Percentiles rank a stretch among this genome's conserved stretches.
Conservation (phyloP, 2,888 invertebrate genomes). For the Cosmopolites sordidus region DNA sequence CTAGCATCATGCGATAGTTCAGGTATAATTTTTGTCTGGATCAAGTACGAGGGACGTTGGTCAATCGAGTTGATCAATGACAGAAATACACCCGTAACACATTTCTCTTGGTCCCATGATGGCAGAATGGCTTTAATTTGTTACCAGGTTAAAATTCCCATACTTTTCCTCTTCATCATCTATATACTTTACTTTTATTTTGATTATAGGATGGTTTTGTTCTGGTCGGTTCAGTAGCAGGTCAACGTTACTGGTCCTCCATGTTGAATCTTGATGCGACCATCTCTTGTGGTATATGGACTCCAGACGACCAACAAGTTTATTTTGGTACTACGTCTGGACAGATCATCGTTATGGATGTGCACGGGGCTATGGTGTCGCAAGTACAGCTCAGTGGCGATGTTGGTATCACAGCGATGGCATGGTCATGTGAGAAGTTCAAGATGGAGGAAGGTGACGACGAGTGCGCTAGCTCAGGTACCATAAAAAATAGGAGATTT, state of each 20-base stretch:
- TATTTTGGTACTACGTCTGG: conserved; percentile 94
- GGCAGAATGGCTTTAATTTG: conserved; percentile 98
- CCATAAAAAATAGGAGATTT: conserved; percentile 26
- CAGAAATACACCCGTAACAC: conserved; percentile 92
- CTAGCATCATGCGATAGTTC: conserved; percentile 95
- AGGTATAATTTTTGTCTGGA: conserved; percentile 99
- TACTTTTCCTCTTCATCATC: background rate
- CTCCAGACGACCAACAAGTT: conserved; percentile 95
- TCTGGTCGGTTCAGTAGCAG: conserved; percentile 93
- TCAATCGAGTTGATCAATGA: conserved; percentile 99
- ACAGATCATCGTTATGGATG: conserved; percentile 94
- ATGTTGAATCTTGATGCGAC: conserved; percentile 91
- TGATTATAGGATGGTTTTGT: conserved; percentile 87
- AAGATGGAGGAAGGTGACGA: conserved; percentile 95
- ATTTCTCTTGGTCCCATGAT: conserved; percentile 98
- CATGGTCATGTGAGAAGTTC: conserved; percentile 97
- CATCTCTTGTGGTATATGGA: conserved; percentile 97
- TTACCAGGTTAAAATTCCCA: conserved; percentile 65
- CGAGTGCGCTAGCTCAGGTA: conserved; percentile 34
- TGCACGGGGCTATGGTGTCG: conserved; percentile 85
- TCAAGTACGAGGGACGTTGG: conserved; percentile 98
- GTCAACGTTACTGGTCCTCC: conserved; percentile 97
- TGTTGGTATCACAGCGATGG: conserved; percentile 85
- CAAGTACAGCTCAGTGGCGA: conserved; percentile 84
- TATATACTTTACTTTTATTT: background rate